phyloP scores from a whole-genome alignment of 2,888 invertebrate species.

The Morpho achilles region DNA sequence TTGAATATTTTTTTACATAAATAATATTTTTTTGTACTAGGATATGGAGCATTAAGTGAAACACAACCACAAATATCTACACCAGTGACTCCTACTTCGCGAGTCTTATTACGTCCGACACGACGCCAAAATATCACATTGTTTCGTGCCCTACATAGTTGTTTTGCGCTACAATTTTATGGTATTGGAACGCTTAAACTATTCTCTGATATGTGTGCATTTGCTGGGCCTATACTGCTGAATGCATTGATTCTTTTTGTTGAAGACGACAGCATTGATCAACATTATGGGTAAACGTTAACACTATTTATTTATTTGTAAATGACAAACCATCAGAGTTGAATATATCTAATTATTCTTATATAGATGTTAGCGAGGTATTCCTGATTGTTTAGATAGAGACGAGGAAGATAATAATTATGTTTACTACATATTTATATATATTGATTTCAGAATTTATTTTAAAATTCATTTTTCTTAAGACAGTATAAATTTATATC shows the following conservation, averaged over 20 bases:
- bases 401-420: too few relatives aligned
- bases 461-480: too few relatives aligned
- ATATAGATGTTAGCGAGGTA: too few relatives aligned
- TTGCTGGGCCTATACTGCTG: slow-evolving; percentile 93
- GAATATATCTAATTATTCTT: too few relatives aligned
- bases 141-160: slow-evolving; percentile 83
- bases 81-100: slow-evolving; percentile 60
- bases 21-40: slow-evolving; percentile 27
- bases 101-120: slow-evolving; percentile 50
- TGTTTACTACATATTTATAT: too few relatives aligned
- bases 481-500: too few relatives aligned
- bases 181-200: slow-evolving; percentile 90
- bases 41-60: slow-evolving; percentile 62
- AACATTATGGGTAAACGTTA: slow-evolving; percentile 81
- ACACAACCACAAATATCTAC: slow-evolving; percentile 51
- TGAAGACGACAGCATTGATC: slow-evolving; percentile 83
- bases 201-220: slow-evolving; percentile 89
- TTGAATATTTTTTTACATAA: too few relatives aligned
- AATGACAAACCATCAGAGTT: too few relatives aligned
- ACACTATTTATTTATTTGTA: slow-evolving; percentile 1
- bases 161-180: slow-evolving; percentile 91
- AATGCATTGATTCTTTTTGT: slow-evolving; percentile 89
- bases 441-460: too few relatives aligned
- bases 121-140: slow-evolving; percentile 76
- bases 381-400: too few relatives aligned